phyloP scores from a whole-genome alignment of 1,140 invertebrate genomes.

The Drosophila trapezifrons region DNA sequence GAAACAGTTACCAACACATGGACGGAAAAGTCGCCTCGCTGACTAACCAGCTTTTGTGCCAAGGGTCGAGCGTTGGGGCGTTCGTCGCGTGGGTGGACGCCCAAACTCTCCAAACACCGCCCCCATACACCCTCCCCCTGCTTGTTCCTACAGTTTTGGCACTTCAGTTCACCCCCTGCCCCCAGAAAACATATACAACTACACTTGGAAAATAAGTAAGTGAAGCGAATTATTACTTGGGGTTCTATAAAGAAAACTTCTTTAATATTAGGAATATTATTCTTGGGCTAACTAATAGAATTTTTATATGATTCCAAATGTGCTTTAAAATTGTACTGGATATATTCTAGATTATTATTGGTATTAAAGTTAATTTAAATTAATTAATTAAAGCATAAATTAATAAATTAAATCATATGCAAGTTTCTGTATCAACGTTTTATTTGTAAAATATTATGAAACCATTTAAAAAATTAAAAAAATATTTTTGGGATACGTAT shows the following conservation, averaged over 20 bases:
- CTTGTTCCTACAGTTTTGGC: constrained; percentile 54
- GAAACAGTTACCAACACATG: constrained; percentile 46
- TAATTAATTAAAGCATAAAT: too few relatives aligned
- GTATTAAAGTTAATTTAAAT: too few relatives aligned
- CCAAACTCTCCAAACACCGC: constrained; percentile 15
- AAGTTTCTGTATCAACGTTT: too few relatives aligned
- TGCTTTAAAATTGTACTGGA: too few relatives aligned
- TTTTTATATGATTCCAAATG: too few relatives aligned
- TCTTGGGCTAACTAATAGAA: too few relatives aligned
- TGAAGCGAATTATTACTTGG: background rate
- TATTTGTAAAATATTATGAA: too few relatives aligned
- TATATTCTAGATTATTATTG: too few relatives aligned
- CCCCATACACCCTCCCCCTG: constrained; percentile 5
- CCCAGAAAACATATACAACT: constrained; percentile 14
- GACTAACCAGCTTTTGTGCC: constrained; percentile 79
- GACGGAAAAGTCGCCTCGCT: constrained; percentile 53
- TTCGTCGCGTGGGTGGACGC: constrained; percentile 68
- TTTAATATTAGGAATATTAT: too few relatives aligned
- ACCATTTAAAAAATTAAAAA: too few relatives aligned
- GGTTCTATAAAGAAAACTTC: background rate
- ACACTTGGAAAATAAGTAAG: background rate
- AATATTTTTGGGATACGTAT: too few relatives aligned
- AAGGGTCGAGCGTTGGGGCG: constrained; percentile 75
- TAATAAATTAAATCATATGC: too few relatives aligned
- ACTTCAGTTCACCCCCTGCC: constrained; percentile 56